Percentiles rank a stretch among this genome's conserved stretches.
These are phyloP conservation scores for Cheirogaleus major DNA, from an alignment of 2,797 vertebrate genomes.

Conservation along the genomic window DNA sequence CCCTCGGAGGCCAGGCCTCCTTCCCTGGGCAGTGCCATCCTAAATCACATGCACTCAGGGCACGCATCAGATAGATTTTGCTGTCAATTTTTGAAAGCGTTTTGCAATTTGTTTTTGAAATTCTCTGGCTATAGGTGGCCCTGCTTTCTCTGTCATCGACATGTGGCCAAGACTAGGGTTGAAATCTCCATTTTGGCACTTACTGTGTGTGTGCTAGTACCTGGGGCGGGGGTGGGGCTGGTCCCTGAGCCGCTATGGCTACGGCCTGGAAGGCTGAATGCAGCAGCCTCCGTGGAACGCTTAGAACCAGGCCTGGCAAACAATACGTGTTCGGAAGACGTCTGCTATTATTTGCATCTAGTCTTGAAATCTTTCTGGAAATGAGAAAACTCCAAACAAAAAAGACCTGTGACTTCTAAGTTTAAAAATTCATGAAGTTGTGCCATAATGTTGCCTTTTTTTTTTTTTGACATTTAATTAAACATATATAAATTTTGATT, in stretches of 20 bases:
- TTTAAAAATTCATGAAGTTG: conserved; percentile 65
- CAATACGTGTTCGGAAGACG: fast-evolving
- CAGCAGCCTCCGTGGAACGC: fast-evolving
- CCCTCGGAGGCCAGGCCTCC: not conserved
- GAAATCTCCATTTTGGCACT: not conserved
- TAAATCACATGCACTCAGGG: fast-evolving
- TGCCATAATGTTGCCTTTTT: not conserved
- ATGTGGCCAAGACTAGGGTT: not conserved
- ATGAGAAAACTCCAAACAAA: not conserved
- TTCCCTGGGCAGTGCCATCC: not conserved
- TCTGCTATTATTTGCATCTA: not conserved
- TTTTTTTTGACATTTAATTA: conserved; percentile 55
- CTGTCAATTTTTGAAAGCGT: not conserved
- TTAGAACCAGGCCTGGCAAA: not conserved
- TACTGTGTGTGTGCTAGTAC: not conserved
- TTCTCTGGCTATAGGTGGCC: not conserved
- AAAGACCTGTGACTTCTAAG: not conserved
- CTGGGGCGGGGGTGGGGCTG: too few relatives aligned
- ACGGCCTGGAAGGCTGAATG: not conserved
- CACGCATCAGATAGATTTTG: fast-evolving
- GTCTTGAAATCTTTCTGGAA: conserved; percentile 3
- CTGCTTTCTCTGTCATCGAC: not conserved
- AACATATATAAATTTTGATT: conserved; percentile 65
- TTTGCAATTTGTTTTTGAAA: not conserved
- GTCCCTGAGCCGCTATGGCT: not conserved